Base-by-base conservation (phyloP, 2,797 vertebrate species). In the Otus scops region DNA sequence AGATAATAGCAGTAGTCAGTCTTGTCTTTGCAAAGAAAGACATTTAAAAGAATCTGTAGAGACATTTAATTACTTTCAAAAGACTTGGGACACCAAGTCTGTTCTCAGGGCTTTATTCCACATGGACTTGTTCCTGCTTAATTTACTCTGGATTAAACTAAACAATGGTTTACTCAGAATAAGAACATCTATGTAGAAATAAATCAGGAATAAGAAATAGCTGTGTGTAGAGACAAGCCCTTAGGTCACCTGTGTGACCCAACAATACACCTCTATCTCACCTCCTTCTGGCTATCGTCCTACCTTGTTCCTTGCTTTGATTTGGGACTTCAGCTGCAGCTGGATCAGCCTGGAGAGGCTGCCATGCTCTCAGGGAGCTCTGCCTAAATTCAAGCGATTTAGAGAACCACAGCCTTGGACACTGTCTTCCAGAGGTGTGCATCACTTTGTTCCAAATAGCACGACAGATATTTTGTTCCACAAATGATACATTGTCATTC, bases 51-150 rank as follows among this genome's bases (percentile, higher is more conserved):
- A 57, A 12, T 48, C 48, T n/a, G 13, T n/a, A 61, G 67, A 89
- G 61, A 78, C 41, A 10, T 63, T 86, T 86, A 91, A 94, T 94
- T 82, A 69, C 51, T 82, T 90, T 87, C n/a, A 73, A 70, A 86
- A 76, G 67, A 20, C 26, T n/a, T 0, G 27, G 67, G 77, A 67
- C 74, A 70, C 34, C 28, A 63, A 69, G 69, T 48, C 43, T 85
- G 22, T 61, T 95, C 80, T 71, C 30, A 32, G 85, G 76, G 47
- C 83, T 95, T 90, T 92, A 54, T 93, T 95, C 67, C 13, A 48
- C 67, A 65, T 11, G 28, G 54, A 20, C 18, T 94, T 73, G 59
- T 85, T 91, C 53, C 86, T 94, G 60, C 48, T 95, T 88, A 63
- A 92, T 79, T 93, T 94, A 81, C 39, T 77, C 16, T 0, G 4